These are phyloP conservation scores for Manacus vitellinus DNA, from an alignment of 2,113 vertebrate genomes.

Conservation along the genomic window DNA sequence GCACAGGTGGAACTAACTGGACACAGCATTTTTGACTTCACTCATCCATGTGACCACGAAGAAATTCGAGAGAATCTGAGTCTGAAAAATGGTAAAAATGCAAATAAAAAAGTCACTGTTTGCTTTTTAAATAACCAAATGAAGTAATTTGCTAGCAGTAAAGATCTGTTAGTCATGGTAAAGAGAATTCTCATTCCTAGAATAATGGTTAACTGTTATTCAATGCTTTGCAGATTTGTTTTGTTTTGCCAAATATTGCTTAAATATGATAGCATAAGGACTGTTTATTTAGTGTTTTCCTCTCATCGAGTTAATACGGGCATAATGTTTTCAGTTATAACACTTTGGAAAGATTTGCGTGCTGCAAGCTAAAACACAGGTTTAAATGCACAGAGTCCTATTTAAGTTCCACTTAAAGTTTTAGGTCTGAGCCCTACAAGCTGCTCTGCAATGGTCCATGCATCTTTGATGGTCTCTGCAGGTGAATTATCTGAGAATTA, in stretches of 20 bases:
- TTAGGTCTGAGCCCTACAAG: not conserved
- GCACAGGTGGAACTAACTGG: constrained; percentile 92
- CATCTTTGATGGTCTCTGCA: constrained; percentile 5
- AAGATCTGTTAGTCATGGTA: not conserved
- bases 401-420: not conserved
- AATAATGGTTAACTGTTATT: not conserved
- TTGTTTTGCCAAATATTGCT: not conserved
- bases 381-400: not conserved
- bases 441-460: not conserved
- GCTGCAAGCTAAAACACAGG: not conserved
- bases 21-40: constrained; percentile 95
- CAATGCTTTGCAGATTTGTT: not conserved
- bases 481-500: not conserved
- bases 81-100: constrained; percentile 80
- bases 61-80: constrained; percentile 90
- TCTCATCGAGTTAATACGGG: not conserved
- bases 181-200: not conserved
- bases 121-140: not conserved
- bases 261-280: not conserved
- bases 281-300: not conserved
- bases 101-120: not conserved
- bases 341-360: not conserved
- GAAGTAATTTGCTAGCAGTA: not conserved
- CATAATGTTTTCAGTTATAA: not conserved
- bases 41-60: constrained; percentile 94